These are phyloP conservation scores for Amphibalanus amphitrite DNA, from an alignment of 1,140 invertebrate genomes.

Conservation along the genomic window DNA sequence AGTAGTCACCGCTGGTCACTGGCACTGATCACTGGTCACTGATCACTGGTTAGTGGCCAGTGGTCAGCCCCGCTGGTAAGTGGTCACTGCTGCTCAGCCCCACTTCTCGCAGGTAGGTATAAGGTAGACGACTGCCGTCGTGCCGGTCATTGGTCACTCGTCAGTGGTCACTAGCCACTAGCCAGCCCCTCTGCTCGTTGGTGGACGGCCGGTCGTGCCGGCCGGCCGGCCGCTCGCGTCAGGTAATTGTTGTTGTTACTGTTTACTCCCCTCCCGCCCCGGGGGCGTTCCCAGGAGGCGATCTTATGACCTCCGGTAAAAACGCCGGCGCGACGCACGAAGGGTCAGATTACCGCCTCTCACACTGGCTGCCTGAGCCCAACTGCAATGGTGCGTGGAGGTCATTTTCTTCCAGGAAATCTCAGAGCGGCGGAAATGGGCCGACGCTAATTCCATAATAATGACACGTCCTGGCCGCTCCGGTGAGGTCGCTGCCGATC, in stretches of 20 bases:
- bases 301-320: not conserved
- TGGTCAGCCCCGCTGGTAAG: too few species aligned
- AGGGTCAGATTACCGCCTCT: not conserved
- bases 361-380: not conserved
- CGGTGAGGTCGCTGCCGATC: not conserved
- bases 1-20: too few species aligned
- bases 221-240: too few species aligned
- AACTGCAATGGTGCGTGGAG: not conserved
- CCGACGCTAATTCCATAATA: slow-evolving; percentile 1
- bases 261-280: not conserved
- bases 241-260: slow-evolving; percentile 1
- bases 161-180: too few species aligned
- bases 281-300: not conserved
- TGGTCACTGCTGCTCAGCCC: too few species aligned
- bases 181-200: too few species aligned
- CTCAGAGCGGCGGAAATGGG: not conserved
- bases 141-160: too few species aligned
- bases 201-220: too few species aligned
- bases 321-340: not conserved
- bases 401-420: not conserved
- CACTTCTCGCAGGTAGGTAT: too few species aligned
- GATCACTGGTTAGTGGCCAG: too few species aligned
- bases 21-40: too few species aligned
- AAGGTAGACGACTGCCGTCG: too few species aligned
- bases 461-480: not conserved